Base-by-base conservation (phyloP, 1,140 invertebrate genomes). In the Stegodyphus mimosarum region DNA sequence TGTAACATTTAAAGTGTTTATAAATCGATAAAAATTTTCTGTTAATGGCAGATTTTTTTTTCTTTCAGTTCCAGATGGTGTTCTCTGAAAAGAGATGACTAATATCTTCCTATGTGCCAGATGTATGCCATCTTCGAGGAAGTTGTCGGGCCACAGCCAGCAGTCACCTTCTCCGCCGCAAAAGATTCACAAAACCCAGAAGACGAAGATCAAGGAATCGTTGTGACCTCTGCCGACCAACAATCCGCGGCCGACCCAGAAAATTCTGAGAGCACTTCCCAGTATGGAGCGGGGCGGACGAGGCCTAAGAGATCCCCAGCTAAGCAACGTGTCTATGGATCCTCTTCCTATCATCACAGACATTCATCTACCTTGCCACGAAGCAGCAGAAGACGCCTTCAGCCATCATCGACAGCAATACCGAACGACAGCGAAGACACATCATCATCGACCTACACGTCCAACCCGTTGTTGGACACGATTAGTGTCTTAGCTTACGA, bases 41-140 rank as follows among this genome's bases (percentile, higher is more conserved):
- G 9, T 9, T 60, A 60, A 60, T 15, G 2, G 55, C 9, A 60
- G 9, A 9, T 60, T 15, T 5, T 60, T 15, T 60, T 15, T 60
- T 9, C 15, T 60, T 60, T 15, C 9, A 15, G 15, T 10, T 1
- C 55, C 55, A 9, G 9, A 60, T 60, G 15, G 15, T 60, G 55
- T 15, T 60, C 17, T 7, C 55, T 89, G 15, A 89, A 90, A 88
- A 89, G 90, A 53, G 90, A 90, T 88, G 90, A 90, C 88, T 90
- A 90, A 80, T 89, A 89, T 9, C 87, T 89, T 33, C 89, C 89
- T 83, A 90, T 90, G 88, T 90, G 88, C 89, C 89, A 90, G 77
- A 90, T 90, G 90, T 90, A 90, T 85, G 89, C 89, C 63, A 90
- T 89, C 69, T 90, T 90, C 88, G 90, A 90, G 86, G 90, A 90